These are phyloP conservation scores for Rana temporaria DNA, from an alignment of 2,113 vertebrate species.

Conservation along the genomic window DNA sequence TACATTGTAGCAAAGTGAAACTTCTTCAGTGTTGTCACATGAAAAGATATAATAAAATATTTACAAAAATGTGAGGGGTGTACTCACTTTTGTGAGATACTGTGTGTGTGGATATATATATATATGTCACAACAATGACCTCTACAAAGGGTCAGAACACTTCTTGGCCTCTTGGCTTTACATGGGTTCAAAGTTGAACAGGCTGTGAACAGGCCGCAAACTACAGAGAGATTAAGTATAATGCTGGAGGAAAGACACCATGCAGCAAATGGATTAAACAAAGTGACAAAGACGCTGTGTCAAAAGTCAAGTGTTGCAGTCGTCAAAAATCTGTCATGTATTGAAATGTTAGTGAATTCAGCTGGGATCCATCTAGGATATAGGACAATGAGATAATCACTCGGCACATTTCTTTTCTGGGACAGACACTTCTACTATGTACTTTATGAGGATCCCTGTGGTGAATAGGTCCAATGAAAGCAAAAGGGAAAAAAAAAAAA, in stretches of 20 bases:
- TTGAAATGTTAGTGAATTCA: background rate
- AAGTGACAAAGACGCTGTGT: conserved; percentile 13
- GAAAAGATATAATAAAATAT: too few species aligned
- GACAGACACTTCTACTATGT: too few species aligned
- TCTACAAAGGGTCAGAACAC: too few species aligned
- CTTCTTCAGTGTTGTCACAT: too few species aligned
- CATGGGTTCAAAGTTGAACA: background rate
- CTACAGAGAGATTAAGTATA: background rate
- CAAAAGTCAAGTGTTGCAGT: conserved; percentile 13
- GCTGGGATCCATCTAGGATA: background rate
- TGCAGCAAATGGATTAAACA: conserved; percentile 11
- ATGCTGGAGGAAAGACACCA: background rate
- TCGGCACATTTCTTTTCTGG: background rate
- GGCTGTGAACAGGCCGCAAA: background rate
- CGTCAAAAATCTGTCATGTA: conserved; percentile 1
- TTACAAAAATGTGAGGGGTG: too few species aligned
- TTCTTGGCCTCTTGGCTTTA: background rate
- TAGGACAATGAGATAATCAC: background rate
- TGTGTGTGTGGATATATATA: too few species aligned
- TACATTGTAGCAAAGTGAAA: too few species aligned
- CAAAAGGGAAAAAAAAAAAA: too few species aligned
- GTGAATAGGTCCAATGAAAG: too few species aligned
- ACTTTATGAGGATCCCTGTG: too few species aligned
- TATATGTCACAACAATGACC: too few species aligned
- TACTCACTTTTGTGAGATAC: too few species aligned